Evolutionary conservation across 1,140 invertebrate species (phyloP), one percentile per base, ranked within the genome.

Genomic region (Drosophila auraria): DNA sequence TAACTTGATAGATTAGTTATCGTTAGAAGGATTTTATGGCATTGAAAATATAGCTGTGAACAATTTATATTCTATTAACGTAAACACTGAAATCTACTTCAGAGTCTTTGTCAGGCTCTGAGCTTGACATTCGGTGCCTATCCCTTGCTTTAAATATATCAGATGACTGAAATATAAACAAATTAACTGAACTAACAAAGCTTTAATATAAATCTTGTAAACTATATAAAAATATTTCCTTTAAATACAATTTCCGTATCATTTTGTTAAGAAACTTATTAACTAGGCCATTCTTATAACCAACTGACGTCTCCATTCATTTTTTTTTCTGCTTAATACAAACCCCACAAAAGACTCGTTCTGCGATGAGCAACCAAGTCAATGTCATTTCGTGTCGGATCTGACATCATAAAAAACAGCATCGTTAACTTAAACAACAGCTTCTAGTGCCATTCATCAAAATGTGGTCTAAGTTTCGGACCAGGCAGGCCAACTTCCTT

Each of bases 401-500:
- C 65, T 73, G 62, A 58, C 58, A 54, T 63, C 61, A 59, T 80
- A 44, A 51, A 51, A 78, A 56, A 56, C 47, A 54, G 5, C 27
- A 57, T 25, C 25, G 38, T 44, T 50, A 68, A 40, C 58, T 12
- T 14, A 38, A 78, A 54, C 45, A 36, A 49, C 44, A 20, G 62
- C 57, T 66, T 56, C 49, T 45, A 58, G 49, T 50, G 51, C 51
- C 58, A 86, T 86, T 86, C 66, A 80, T 80, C 81, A 80, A 65
- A 56, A 61, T 80, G 38, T 70, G 50, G 38, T 44, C 36, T 27
- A 76, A 38, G 53, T 44, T 50, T 60, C 15, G 57, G 62, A 11
- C 45, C 44, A 38, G 65, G 27, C 47, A 40, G 61, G 38, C 54
- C 49, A 72, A 87, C 83, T 87, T 87, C 72, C 77, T 89, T 89